These are phyloP conservation scores for Sus cebifrons DNA, from an alignment of 2,797 vertebrate genomes.

Conservation along the genomic window DNA sequence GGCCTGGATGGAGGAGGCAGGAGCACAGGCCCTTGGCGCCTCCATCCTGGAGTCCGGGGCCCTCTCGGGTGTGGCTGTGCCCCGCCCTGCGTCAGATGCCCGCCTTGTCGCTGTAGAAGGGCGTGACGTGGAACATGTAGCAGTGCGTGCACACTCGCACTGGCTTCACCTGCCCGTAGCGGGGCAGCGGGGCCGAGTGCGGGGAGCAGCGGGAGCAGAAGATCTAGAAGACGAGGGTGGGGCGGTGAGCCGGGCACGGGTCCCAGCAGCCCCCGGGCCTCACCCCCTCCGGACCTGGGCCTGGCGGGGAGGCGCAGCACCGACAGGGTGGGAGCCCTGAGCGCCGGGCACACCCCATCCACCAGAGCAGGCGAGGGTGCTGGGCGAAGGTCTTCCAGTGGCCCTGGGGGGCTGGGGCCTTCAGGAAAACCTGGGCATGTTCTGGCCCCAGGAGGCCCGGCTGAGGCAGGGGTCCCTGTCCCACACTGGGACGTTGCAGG, in stretches of 20 bases:
- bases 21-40: slow-evolving; percentile 43
- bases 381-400: not conserved
- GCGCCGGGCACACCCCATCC: not conserved
- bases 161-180: slow-evolving; percentile 98
- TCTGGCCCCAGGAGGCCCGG: not conserved
- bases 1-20: not conserved
- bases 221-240: slow-evolving; percentile 93
- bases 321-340: not conserved
- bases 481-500: not conserved
- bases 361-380: not conserved
- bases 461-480: not conserved
- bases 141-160: slow-evolving; percentile 99
- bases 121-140: slow-evolving; percentile 99
- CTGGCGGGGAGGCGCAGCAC: too few relatives aligned
- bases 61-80: accelerated
- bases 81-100: slow-evolving; percentile 86
- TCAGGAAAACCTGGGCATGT: not conserved
- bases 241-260: not conserved
- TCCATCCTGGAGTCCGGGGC: slow-evolving; percentile 31
- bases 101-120: slow-evolving; percentile 96
- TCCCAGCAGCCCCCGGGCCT: not conserved
- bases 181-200: slow-evolving; percentile 97
- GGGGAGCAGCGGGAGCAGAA: slow-evolving; percentile 99
- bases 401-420: not conserved
- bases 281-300: not conserved